A percentile compares a stretch with the other conserved stretches of the same genome.
Evolutionary conservation across 2,888 invertebrate genomes (phyloP).

Genomic region (Plagodis dolabraria): DNA sequence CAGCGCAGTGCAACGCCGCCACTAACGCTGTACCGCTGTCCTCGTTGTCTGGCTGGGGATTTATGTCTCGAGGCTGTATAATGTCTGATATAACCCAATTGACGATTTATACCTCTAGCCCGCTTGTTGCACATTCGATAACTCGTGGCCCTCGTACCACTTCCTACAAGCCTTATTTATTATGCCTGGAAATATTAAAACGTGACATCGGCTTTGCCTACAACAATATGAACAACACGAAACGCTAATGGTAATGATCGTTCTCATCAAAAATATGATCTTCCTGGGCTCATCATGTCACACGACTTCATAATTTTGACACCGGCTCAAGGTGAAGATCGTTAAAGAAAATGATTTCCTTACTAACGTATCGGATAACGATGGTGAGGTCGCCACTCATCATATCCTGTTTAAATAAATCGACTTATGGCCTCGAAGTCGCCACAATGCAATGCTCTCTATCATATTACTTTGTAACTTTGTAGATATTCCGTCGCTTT

Average conservation of each 20-base stretch:
- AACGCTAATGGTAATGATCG: slow-evolving; percentile 45
- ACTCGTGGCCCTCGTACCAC: slow-evolving; percentile 36
- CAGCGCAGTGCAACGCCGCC: slow-evolving; percentile 62
- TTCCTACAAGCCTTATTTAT: slow-evolving; percentile 38
- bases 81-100: slow-evolving; percentile 28
- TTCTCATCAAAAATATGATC: slow-evolving; percentile 38
- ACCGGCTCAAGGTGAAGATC: slow-evolving; percentile 52
- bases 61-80: slow-evolving; percentile 46
- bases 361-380: slow-evolving; percentile 62
- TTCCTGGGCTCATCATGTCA: slow-evolving; percentile 49
- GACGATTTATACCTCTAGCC: slow-evolving; percentile 33
- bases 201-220: slow-evolving; percentile 32
- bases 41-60: slow-evolving; percentile 45
- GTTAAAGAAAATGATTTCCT: slow-evolving; percentile 69
- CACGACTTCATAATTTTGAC: slow-evolving; percentile 52
- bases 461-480: slow-evolving; percentile 52
- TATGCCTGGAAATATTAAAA: slow-evolving; percentile 31
- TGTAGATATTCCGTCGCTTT: slow-evolving; percentile 20
- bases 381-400: slow-evolving; percentile 61
- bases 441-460: slow-evolving; percentile 51
- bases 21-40: slow-evolving; percentile 33
- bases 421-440: slow-evolving; percentile 60
- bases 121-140: slow-evolving; percentile 37
- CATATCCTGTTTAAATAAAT: slow-evolving; percentile 63
- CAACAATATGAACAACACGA: slow-evolving; percentile 44